A percentile compares a stretch with the other conserved stretches of the same genome.
These are phyloP conservation scores for Botia almorhae DNA, from an alignment of 2,797 vertebrate species.

Conservation along the genomic window DNA sequence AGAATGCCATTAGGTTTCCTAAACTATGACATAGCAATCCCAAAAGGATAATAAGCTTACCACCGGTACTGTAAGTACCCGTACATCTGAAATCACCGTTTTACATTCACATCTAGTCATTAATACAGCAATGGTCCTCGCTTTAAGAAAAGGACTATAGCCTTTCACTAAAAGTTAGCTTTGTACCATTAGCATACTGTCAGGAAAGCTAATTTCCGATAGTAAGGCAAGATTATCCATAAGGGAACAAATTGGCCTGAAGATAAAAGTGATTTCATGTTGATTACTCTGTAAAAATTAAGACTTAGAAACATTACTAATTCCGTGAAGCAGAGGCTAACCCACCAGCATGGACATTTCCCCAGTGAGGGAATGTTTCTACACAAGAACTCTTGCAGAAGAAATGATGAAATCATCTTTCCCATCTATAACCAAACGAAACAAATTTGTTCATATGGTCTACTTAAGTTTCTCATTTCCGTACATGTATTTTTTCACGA, in stretches of 20 bases:
- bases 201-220: too few species aligned
- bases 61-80: too few species aligned
- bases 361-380: not conserved
- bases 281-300: not conserved
- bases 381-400: not conserved
- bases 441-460: too few species aligned
- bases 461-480: not conserved
- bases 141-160: not conserved
- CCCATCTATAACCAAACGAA: too few species aligned
- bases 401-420: not conserved
- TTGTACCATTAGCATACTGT: not conserved
- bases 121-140: too few species aligned
- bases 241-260: constrained; percentile 7
- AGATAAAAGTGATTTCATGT: constrained; percentile 14
- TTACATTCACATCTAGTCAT: too few species aligned
- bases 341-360: not conserved
- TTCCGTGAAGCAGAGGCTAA: not conserved
- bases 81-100: too few species aligned
- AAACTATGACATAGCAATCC: too few species aligned
- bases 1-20: too few species aligned
- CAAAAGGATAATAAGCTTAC: too few species aligned
- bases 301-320: not conserved
- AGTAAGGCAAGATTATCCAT: constrained; percentile 1
- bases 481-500: not conserved
- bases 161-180: constrained; percentile 11